Evolutionary conservation across 1,140 invertebrate species (phyloP).

Genomic region (Papilio machaon): DNA sequence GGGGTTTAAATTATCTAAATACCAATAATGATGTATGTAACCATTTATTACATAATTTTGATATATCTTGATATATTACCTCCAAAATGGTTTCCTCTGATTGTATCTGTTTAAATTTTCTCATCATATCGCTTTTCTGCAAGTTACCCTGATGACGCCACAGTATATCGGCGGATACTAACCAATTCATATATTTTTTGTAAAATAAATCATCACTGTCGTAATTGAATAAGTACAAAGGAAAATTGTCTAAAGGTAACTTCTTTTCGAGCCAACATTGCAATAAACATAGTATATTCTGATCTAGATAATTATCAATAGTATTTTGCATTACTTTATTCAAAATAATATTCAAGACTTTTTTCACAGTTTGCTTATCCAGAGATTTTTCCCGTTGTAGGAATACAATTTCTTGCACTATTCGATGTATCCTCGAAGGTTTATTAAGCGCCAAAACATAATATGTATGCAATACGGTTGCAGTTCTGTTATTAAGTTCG

Average conservation of each 20-base stretch:
- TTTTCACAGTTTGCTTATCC: conserved; percentile 55
- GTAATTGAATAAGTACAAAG: conserved; percentile 60
- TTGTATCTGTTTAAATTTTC: conserved; percentile 40
- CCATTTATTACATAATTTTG: background rate
- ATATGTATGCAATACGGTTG: conserved; percentile 66
- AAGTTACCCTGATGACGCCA: conserved; percentile 63
- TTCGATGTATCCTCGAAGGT: conserved; percentile 50
- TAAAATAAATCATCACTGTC: conserved; percentile 50
- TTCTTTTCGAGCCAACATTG: conserved; percentile 64
- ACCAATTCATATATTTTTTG: conserved; percentile 61
- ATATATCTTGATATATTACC: conserved; percentile 47
- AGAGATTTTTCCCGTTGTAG: conserved; percentile 63
- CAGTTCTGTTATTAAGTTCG: conserved; percentile 72
- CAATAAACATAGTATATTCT: conserved; percentile 58
- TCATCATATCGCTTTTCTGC: conserved; percentile 47
- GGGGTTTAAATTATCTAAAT: too few species aligned
- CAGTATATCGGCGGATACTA: conserved; percentile 61
- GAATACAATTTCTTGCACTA: conserved; percentile 55
- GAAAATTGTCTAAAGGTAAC: conserved; percentile 57
- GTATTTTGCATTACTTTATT: conserved; percentile 44
- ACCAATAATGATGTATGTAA: too few species aligned
- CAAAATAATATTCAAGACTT: conserved; percentile 61
- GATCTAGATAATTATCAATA: conserved; percentile 57
- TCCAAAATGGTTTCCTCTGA: conserved; percentile 57
- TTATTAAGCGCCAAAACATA: conserved; percentile 57